Evolutionary conservation across 1,140 invertebrate species (phyloP).

Genomic region (Plectus sambesii): DNA sequence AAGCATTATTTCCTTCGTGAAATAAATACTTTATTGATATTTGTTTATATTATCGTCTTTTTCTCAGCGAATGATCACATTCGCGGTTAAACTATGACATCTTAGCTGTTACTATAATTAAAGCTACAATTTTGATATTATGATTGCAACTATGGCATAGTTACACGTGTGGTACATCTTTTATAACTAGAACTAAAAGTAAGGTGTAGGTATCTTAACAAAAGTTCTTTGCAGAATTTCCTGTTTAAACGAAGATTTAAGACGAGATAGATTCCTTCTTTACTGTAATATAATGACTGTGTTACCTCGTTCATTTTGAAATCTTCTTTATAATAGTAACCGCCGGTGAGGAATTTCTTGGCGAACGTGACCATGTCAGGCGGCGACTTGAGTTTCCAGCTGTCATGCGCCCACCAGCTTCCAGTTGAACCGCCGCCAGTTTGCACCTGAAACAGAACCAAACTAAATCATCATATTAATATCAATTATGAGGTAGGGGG

Average conservation of each 20-base stretch:
- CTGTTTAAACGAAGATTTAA: no score
- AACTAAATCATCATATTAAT: no score
- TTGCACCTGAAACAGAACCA: slow-evolving; percentile 90
- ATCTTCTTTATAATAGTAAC: slow-evolving; percentile 71
- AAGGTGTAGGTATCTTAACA: no score
- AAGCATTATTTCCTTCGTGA: slow-evolving; percentile 5
- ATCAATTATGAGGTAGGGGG: no score
- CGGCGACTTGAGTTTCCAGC: slow-evolving; percentile 69
- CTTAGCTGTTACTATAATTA: background rate
- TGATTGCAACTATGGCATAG: background rate
- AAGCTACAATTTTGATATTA: background rate
- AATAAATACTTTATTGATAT: no score
- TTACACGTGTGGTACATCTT: slow-evolving; percentile 53
- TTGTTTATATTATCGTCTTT: no score
- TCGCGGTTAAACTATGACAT: background rate
- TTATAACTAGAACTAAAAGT: slow-evolving; percentile 46
- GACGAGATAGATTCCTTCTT: no score
- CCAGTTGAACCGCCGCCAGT: slow-evolving; percentile 91
- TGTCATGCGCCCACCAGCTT: slow-evolving; percentile 94
- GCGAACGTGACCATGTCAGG: slow-evolving; percentile 94
- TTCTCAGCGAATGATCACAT: background rate
- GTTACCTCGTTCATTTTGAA: slow-evolving; percentile 56
- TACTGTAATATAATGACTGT: slow-evolving; percentile 56
- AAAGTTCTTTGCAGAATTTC: no score
- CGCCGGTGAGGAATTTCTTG: slow-evolving; percentile 93